A percentile compares a stretch with the other conserved stretches of the same genome.
These are phyloP conservation scores for Apamea epomidion DNA, from an alignment of 2,888 invertebrate species.

Conservation along the genomic window DNA sequence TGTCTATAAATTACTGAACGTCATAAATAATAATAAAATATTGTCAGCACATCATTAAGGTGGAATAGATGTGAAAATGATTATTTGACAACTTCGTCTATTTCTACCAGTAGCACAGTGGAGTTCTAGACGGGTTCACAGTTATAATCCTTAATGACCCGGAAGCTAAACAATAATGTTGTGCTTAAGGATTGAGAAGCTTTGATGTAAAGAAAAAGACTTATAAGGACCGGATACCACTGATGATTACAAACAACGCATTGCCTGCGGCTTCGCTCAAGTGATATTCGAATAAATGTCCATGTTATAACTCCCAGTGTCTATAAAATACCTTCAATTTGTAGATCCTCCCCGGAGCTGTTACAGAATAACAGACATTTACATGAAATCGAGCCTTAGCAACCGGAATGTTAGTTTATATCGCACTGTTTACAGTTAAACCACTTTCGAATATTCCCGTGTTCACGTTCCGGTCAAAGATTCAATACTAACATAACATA, in stretches of 20 bases:
- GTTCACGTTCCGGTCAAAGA: conserved; percentile 59
- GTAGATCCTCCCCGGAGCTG: conserved; percentile 7
- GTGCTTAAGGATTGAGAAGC: conserved; percentile 48
- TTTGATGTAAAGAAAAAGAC: conserved; percentile 51
- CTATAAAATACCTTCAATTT: conserved; percentile 44
- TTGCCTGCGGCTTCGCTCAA: conserved; percentile 35
- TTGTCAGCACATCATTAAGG: conserved; percentile 51
- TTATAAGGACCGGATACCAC: conserved; percentile 48
- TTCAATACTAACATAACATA: conserved; percentile 58
- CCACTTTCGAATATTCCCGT: conserved; percentile 49
- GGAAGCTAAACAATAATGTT: conserved; percentile 57
- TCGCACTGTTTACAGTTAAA: conserved; percentile 38
- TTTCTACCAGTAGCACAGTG: conserved; percentile 17
- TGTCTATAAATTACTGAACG: conserved; percentile 5
- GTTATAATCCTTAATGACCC: conserved; percentile 62
- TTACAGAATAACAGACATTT: conserved; percentile 18
- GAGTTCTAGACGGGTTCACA: conserved; percentile 39
- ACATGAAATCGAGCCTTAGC: conserved; percentile 35
- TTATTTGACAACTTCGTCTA: conserved; percentile 37
- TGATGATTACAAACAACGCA: conserved; percentile 58
- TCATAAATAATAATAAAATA: conserved; percentile 44
- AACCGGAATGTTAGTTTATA: conserved; percentile 28
- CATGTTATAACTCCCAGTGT: conserved; percentile 28
- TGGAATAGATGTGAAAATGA: conserved; percentile 55
- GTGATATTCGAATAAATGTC: conserved; percentile 47